A percentile compares a stretch with the other conserved stretches of the same genome.
Evolutionary conservation across 1,140 invertebrate species (phyloP).

Genomic region (Tenebrio molitor): DNA sequence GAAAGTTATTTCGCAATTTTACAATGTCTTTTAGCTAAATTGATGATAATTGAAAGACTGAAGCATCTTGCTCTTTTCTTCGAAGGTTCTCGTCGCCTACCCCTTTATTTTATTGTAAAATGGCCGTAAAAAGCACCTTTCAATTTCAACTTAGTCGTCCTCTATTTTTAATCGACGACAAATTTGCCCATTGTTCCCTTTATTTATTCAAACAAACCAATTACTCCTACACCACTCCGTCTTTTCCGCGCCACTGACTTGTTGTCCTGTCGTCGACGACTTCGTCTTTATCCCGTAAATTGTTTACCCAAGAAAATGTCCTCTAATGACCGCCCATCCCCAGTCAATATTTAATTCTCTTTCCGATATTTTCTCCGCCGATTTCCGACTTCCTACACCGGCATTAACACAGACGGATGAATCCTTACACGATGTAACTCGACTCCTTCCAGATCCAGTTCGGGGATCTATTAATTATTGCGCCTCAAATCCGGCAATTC

Average conservation of each 20-base stretch:
- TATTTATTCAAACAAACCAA: conserved; percentile 12
- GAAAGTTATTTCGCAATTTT: too few relatives aligned
- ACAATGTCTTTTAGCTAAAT: too few relatives aligned
- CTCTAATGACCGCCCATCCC: not conserved
- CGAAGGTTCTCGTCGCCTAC: too few relatives aligned
- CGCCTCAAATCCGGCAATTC: conserved; percentile 5
- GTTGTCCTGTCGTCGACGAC: not conserved
- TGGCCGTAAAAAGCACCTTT: too few relatives aligned
- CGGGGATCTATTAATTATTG: conserved; percentile 11
- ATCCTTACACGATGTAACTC: not conserved
- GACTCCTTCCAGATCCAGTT: not conserved
- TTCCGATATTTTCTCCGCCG: too few relatives aligned
- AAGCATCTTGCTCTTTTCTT: too few relatives aligned
- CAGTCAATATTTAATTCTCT: too few relatives aligned
- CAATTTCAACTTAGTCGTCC: too few relatives aligned
- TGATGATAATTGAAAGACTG: too few relatives aligned
- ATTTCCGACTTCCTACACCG: too few relatives aligned
- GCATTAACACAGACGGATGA: not conserved
- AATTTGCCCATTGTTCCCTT: not conserved
- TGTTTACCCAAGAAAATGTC: not conserved
- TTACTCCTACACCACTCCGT: not conserved
- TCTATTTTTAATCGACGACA: not conserved
- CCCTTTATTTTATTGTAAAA: too few relatives aligned
- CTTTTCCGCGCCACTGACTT: conserved; percentile 15
- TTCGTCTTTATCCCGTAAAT: conserved; percentile 6